Evolutionary conservation across 2,797 vertebrate genomes (phyloP), one percentile per base, ranked within the genome.

Genomic region (Esox lucius): DNA sequence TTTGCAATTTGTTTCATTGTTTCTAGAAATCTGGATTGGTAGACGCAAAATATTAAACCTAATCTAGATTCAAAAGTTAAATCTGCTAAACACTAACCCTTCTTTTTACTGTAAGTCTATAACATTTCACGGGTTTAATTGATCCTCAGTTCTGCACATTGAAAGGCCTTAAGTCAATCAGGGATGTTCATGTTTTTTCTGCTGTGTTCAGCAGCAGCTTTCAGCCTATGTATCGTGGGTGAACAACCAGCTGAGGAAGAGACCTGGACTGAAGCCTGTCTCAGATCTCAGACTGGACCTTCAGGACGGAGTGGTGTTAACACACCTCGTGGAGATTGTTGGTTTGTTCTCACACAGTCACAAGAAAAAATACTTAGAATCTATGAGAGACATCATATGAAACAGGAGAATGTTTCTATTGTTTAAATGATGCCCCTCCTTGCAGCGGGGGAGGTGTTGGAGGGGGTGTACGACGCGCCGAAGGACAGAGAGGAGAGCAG

Each of bases 151-250:
- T n/a, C n/a, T n/a, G n/a, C n/a, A n/a, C n/a, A n/a, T n/a, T n/a
- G n/a, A n/a, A n/a, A n/a, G n/a, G n/a, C n/a, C n/a, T n/a, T n/a
- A n/a, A n/a, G n/a, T n/a, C n/a, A 39, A 7, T 7, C 35, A 39
- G 35, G 35, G 35, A 39, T 39, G 3, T 39, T 3, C 39, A 39
- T 39, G 35, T 39, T 39, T 39, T 39, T 3, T 3, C 7, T 64
- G 39, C n/a, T 51, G 16, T 85, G 0, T 87, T 80, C 93, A 99
- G 98, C 97, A 99, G 85, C 98, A 99, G 73, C 90, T 99, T 74
- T 95, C 96, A 83, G 94, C 96, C 0, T 99, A 99, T 0, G 95
- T 98, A 83, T 96, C 96, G 89, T 99, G 98, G 98, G 97, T 99
- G 90, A 99, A 99, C 35, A 93, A 95, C n/a, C 98, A 99, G 89